Base-by-base conservation (phyloP, 1,140 invertebrate genomes). In the Akabosia matsudoensis region DNA sequence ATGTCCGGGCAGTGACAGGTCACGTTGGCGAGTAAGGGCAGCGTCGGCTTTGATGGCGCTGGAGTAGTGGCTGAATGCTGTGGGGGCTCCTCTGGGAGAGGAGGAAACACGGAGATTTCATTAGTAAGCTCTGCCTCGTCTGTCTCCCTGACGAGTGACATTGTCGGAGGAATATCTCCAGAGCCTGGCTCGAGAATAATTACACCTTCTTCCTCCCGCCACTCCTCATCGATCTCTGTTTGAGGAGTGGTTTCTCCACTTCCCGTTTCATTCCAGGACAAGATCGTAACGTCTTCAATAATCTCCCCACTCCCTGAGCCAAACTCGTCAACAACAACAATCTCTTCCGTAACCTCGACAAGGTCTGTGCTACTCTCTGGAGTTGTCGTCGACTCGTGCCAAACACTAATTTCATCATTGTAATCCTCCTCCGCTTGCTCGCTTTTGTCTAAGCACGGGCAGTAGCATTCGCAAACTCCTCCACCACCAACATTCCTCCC, bases 381-480 rank as follows among this genome's bases (percentile, higher is more conserved):
- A n/a, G n/a, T n/a, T n/a, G n/a, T n/a, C n/a, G n/a, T n/a, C n/a
- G n/a, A n/a, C n/a, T n/a, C n/a, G n/a, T n/a, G n/a, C n/a, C n/a
- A n/a, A n/a, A n/a, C n/a, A n/a, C n/a, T n/a, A n/a, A n/a, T n/a
- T 64, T 80, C 37, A n/a, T 37, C 52, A 33, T 74, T 33, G 24
- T 70, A 37, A 52, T 75, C 56, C 34, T 76, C 70, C 37, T 76
- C 61, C 31, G n/a, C 24, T 10, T 31, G 24, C 4, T n/a, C 34
- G 13, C 52, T 70, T 14, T 70, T 64, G 33, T 77, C 87, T 82
- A 88, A 84, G 80, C 87, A 87, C 0, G 91, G 91, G 83, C 92
- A 93, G 1, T 88, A 90, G 83, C 91, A 92, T 82, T 91, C 88
- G 83, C 91, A 93, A 3, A 81, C 79, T 22, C 79, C 82, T n/a